phyloP scores from a whole-genome alignment of 2,888 invertebrate genomes.

The Scrobipalpa costella region DNA sequence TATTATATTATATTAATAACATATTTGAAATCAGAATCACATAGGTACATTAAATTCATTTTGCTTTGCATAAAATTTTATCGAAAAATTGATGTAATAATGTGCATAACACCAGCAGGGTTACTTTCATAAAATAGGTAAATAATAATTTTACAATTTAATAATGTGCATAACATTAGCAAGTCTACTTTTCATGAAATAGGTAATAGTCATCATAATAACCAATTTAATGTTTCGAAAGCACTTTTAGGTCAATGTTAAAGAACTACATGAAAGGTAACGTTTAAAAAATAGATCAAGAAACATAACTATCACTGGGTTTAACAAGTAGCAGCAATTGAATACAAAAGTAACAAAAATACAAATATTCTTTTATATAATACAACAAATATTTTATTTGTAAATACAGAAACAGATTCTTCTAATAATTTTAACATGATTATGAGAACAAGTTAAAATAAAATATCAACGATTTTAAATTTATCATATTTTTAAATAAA shows the following conservation, averaged over 20 bases:
- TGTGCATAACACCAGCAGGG: constrained; percentile 18
- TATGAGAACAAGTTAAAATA: constrained; percentile 8
- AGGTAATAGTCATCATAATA: no score
- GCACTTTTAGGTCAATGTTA: constrained; percentile 38
- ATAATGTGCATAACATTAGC: no score
- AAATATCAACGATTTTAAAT: constrained; percentile 7
- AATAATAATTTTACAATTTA: not conserved
- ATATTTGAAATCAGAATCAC: no score
- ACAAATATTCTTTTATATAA: constrained; percentile 27
- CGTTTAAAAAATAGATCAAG: constrained; percentile 47
- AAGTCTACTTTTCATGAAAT: no score
- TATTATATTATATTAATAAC: constrained; percentile 21
- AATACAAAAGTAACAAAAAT: constrained; percentile 57
- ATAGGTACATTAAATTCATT: no score
- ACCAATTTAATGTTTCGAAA: no score
- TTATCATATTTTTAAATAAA: not conserved
- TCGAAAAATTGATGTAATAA: not conserved
- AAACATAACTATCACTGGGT: constrained; percentile 52
- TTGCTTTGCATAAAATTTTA: constrained; percentile 1
- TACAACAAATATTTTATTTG: constrained; percentile 7
- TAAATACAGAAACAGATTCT: constrained; percentile 16
- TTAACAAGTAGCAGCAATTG: constrained; percentile 35
- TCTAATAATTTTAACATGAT: constrained; percentile 5
- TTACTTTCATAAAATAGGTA: not conserved
- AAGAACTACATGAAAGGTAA: constrained; percentile 47